Conservation (phyloP, 2,888 invertebrate genomes). For the Argyresthia albistria region DNA sequence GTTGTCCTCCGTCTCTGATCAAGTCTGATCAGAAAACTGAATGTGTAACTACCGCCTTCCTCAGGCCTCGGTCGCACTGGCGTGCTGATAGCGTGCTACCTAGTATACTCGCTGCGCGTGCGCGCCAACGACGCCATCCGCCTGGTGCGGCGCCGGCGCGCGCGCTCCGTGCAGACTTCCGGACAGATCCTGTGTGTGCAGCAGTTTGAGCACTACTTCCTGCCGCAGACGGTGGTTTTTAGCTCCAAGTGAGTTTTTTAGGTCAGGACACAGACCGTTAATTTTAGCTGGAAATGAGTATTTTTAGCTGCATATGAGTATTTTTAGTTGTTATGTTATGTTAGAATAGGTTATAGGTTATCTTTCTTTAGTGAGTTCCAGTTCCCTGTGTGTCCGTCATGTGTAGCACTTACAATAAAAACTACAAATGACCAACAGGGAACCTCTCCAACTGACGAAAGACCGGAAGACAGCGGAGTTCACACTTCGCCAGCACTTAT, state of each 20-base stretch:
- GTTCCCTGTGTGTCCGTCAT: no score
- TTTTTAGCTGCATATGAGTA: no score
- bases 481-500: conserved; percentile 79
- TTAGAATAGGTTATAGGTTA: no score
- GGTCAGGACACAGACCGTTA: no score
- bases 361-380: no score
- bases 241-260: conserved; percentile 78
- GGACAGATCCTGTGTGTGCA: conserved; percentile 87
- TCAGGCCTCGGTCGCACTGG: conserved; percentile 87
- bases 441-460: conserved; percentile 38
- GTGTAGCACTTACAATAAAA: no score
- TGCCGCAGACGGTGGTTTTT: conserved; percentile 83
- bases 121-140: conserved; percentile 86
- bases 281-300: no score
- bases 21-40: no score
- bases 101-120: conserved; percentile 84
- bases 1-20: no score
- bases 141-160: conserved; percentile 82
- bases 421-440: no score
- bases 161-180: conserved; percentile 85
- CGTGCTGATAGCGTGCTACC: conserved; percentile 88
- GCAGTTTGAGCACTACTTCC: conserved; percentile 85
- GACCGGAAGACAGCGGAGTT: conserved; percentile 68
- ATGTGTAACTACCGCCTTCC: no score
- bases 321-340: no score